phyloP scores from a whole-genome alignment of 2,113 vertebrate genomes.

The Vombatus ursinus region DNA sequence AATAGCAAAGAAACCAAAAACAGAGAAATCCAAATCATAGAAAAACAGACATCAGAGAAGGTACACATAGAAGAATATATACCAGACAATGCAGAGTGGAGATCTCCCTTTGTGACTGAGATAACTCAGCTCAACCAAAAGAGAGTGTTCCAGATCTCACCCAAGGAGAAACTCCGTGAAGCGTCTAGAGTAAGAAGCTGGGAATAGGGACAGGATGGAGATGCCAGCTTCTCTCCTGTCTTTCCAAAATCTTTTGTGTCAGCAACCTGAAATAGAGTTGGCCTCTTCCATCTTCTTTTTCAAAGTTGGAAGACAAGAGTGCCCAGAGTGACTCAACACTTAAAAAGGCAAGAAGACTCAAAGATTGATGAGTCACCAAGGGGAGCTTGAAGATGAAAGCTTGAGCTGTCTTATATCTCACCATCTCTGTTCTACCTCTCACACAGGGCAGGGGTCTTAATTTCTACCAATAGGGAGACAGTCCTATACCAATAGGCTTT shows the following conservation, averaged over 20 bases:
- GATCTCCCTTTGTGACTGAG: too few relatives aligned
- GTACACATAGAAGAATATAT: too few relatives aligned
- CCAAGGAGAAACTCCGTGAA: background rate
- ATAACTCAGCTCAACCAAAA: background rate
- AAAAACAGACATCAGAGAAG: too few relatives aligned
- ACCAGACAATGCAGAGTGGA: too few relatives aligned
- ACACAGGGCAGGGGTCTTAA: background rate
- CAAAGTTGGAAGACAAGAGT: background rate
- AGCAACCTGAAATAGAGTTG: background rate
- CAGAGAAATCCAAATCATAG: too few relatives aligned
- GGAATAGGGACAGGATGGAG: background rate
- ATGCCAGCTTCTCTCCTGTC: background rate
- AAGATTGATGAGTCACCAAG: background rate
- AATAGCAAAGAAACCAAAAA: too few relatives aligned
- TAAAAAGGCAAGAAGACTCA: background rate
- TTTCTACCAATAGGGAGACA: too few relatives aligned
- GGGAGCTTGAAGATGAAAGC: background rate
- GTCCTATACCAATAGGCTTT: background rate
- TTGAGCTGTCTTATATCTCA: background rate
- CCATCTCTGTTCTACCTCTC: background rate
- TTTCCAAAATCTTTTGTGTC: background rate
- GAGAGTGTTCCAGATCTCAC: background rate
- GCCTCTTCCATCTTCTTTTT: background rate
- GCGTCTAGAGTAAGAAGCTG: background rate
- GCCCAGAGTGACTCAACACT: background rate